These are phyloP conservation scores for Drosophila paranaensis DNA, from an alignment of 2,888 invertebrate genomes.

Conservation along the genomic window DNA sequence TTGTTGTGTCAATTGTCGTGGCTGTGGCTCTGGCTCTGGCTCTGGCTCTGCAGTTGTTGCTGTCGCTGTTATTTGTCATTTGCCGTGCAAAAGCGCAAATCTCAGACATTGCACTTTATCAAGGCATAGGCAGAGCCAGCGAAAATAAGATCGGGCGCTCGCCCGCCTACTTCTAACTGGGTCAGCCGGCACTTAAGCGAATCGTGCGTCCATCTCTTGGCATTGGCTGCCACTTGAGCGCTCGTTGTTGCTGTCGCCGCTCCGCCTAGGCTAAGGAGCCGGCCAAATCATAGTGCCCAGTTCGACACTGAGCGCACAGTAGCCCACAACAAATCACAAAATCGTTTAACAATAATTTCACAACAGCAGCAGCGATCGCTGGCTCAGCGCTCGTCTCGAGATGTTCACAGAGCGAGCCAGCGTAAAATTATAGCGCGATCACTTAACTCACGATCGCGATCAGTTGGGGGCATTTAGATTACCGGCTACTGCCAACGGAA, in stretches of 20 bases:
- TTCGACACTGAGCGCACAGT: slow-evolving; percentile 62
- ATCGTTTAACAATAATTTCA: slow-evolving; percentile 82
- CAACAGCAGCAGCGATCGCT: slow-evolving; percentile 55
- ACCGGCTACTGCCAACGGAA: slow-evolving; percentile 78
- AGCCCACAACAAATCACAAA: slow-evolving; percentile 79
- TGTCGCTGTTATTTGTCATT: slow-evolving; percentile 72
- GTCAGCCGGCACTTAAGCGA: slow-evolving; percentile 78
- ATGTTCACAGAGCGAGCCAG: slow-evolving; percentile 57
- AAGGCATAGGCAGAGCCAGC: slow-evolving; percentile 59
- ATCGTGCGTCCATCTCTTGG: slow-evolving; percentile 74
- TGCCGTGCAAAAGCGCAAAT: slow-evolving; percentile 74
- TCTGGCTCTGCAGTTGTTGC: slow-evolving; percentile 36
- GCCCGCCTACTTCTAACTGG: slow-evolving; percentile 62
- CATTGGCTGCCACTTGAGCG: slow-evolving; percentile 73
- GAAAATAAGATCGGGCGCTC: background rate
- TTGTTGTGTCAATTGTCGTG: slow-evolving; percentile 79
- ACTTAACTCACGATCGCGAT: slow-evolving; percentile 84
- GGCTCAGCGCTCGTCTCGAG: slow-evolving; percentile 3
- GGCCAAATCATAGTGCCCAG: slow-evolving; percentile 62
- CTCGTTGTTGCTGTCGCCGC: slow-evolving; percentile 10
- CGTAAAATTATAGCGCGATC: slow-evolving; percentile 85
- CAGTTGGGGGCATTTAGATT: slow-evolving; percentile 83
- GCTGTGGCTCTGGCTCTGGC: slow-evolving; percentile 49
- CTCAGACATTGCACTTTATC: slow-evolving; percentile 75
- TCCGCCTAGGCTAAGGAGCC: slow-evolving; percentile 59